Conservation (phyloP, 2,888 invertebrate species). For the Tricholauxania praeusta region DNA sequence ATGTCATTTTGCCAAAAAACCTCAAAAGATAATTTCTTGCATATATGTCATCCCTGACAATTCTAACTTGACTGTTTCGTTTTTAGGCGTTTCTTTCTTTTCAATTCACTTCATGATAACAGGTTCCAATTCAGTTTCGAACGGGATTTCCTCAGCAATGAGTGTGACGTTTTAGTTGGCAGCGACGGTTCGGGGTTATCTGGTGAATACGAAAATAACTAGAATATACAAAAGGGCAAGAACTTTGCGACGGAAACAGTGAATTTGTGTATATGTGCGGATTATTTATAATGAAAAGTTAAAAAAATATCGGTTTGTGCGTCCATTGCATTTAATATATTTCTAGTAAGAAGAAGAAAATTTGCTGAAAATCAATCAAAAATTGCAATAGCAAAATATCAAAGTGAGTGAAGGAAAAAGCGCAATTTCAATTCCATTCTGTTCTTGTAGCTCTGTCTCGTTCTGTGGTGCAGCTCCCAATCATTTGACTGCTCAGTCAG, state of each 20-base stretch:
- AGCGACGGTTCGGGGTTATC: background rate
- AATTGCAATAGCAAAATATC: slow-evolving; percentile 5
- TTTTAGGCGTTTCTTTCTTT: too few species aligned
- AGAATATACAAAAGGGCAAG: background rate
- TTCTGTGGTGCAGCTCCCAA: background rate
- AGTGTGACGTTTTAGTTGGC: background rate
- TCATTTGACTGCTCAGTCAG: background rate
- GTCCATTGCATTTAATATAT: too few species aligned
- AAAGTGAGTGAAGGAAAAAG: background rate
- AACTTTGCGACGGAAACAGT: slow-evolving; percentile 12
- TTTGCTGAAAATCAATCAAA: background rate
- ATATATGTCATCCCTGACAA: too few species aligned
- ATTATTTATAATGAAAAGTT: too few species aligned
- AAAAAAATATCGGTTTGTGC: too few species aligned
- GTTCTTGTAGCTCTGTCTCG: background rate
- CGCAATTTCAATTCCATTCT: background rate
- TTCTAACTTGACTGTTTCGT: too few species aligned
- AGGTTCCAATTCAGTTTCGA: slow-evolving; percentile 21
- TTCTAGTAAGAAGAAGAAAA: background rate
- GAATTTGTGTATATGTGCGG: background rate
- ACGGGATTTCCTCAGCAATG: slow-evolving; percentile 28
- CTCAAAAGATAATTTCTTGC: too few species aligned
- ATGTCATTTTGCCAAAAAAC: too few species aligned
- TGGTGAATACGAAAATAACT: background rate
- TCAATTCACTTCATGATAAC: too few species aligned